Evolutionary conservation across 2,888 invertebrate species (phyloP).

Genomic region (Meteorus colon): DNA sequence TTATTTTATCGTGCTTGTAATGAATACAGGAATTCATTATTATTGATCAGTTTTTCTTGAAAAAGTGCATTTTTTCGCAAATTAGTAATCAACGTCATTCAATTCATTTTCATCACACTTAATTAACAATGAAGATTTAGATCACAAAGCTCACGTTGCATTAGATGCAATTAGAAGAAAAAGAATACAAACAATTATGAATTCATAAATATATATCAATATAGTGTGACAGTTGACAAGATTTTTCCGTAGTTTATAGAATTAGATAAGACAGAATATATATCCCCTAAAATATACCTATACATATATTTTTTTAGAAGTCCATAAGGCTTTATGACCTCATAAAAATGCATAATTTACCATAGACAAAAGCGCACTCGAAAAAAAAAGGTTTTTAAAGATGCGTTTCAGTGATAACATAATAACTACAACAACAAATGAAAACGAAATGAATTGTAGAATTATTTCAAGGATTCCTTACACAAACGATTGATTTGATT

Average conservation of each 20-base stretch:
- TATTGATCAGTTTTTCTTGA: background rate
- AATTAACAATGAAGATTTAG: background rate
- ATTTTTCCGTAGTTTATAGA: background rate
- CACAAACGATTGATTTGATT: too few species aligned
- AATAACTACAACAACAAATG: background rate
- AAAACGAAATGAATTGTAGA: background rate
- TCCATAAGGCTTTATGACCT: background rate
- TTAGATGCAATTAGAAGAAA: background rate
- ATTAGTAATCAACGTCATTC: background rate
- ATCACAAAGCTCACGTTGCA: background rate
- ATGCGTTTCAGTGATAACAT: background rate
- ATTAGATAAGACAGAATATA: background rate
- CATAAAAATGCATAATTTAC: constrained; percentile 4
- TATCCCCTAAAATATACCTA: background rate
- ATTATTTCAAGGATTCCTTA: background rate
- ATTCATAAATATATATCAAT: background rate
- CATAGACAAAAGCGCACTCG: background rate
- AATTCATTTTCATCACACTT: background rate
- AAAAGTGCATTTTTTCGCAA: background rate
- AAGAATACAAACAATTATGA: background rate
- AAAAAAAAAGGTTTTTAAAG: background rate
- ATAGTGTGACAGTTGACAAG: background rate
- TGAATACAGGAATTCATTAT: background rate
- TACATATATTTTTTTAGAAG: background rate
- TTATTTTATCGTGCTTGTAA: background rate